Base-by-base conservation (phyloP, 2,113 vertebrate genomes). In the Ailurus styani region DNA sequence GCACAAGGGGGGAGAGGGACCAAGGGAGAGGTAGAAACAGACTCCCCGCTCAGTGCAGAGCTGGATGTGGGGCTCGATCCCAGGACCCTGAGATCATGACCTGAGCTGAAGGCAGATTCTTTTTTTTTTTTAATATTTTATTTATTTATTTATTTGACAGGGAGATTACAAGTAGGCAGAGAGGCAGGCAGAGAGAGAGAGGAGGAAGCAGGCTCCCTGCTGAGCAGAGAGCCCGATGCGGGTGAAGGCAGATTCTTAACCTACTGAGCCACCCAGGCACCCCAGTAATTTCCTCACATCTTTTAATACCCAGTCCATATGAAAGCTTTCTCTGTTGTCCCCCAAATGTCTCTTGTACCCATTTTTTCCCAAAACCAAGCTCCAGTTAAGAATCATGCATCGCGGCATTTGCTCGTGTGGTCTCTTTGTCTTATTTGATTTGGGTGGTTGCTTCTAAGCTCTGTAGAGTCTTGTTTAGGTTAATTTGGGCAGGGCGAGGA, bases 341-440 rank as follows among this genome's bases (percentile, higher is more conserved):
- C 40, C 18, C 87, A 89, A 54, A 60, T 84, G n/a, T 90, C 47
- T 96, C 88, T 92, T 79, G 7, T 11, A 87, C 34, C 66, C 57
- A n/a, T 73, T 87, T 87, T 52, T 31, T 11, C n/a, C 13, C 47
- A 14, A 83, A 93, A 91, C 50, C 14, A 88, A 93, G 40, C 31
- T 97, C 54, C 15, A n/a, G 1, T 95, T 87, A 95, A 88, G 75
- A 90, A 40, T 25, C 6, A 37, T 14, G 5, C 2, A 0, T 60
- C 55, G 23, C 18, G 47, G 2, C 15, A 21, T 9, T 9, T 55
- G 31, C 29, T 85, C 42, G 6, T 66, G 92, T 82, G 25, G 21
- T 93, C 2, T 68, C 52, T 95, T 45, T 82, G 66, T 92, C 54
- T 55, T 96, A 1, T 82, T 93, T 60, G 89, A 92, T 78, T 79